Evolutionary conservation across 2,113 vertebrate species (phyloP).

Genomic region (Pica pica): DNA sequence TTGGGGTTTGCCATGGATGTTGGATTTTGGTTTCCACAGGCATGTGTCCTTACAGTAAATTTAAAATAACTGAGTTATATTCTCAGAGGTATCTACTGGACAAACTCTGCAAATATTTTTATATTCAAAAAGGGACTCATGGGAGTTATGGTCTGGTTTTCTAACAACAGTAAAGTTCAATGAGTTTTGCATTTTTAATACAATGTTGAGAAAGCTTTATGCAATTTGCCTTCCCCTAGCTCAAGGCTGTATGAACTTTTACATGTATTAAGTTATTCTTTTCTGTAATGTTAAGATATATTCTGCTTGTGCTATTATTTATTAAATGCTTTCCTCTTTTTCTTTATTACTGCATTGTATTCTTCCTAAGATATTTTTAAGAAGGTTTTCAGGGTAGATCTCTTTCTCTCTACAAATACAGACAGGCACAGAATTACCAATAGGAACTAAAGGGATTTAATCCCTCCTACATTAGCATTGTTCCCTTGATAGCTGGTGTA

Average conservation of each 20-base stretch:
- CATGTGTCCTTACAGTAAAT: neutral
- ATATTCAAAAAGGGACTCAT: neutral
- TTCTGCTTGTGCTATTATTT: neutral
- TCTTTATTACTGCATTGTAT: neutral
- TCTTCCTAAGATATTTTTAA: neutral
- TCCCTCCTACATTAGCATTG: neutral
- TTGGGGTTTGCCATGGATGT: neutral
- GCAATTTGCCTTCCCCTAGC: neutral
- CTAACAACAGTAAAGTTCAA: neutral
- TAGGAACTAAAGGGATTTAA: neutral
- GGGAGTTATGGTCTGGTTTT: neutral
- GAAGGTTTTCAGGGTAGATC: neutral
- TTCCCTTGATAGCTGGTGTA: neutral
- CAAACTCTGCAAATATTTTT: neutral
- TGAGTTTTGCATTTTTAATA: neutral
- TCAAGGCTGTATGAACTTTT: neutral
- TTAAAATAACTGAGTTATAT: neutral
- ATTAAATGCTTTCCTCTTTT: neutral
- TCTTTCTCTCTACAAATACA: neutral
- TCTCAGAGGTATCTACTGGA: neutral
- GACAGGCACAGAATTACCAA: neutral
- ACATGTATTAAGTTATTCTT: neutral
- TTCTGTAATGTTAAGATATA: neutral
- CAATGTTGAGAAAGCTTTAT: neutral
- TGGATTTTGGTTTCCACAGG: neutral